A percentile compares a stretch with the other conserved stretches of the same genome.
Evolutionary conservation across 2,113 vertebrate species (phyloP).

Genomic region (Pogona vitticeps): DNA sequence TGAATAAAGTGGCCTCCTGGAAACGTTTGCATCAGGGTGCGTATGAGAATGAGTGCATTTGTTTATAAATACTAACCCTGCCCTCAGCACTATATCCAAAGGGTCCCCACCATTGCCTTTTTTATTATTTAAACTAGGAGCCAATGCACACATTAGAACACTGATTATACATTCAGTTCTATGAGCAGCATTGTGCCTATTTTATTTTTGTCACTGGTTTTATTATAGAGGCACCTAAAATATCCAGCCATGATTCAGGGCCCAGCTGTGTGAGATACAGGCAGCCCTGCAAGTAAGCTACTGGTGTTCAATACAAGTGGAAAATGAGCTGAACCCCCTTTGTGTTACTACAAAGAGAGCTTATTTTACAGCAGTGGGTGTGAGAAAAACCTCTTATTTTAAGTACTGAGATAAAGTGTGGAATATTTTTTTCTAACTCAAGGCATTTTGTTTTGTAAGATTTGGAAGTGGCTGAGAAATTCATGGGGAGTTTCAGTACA

Average conservation of each 20-base stretch:
- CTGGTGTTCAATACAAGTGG: neutral
- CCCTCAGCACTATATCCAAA: neutral
- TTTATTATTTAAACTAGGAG: no score
- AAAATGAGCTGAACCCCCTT: constrained; percentile 32
- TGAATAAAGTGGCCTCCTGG: neutral
- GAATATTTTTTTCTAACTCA: neutral
- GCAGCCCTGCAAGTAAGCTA: constrained; percentile 3
- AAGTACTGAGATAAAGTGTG: neutral
- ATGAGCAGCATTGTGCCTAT: neutral
- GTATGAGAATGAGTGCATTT: neutral
- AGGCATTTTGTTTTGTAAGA: rapidly evolving
- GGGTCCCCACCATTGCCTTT: neutral
- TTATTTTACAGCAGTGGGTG: neutral
- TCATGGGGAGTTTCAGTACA: neutral
- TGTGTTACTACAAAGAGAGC: constrained; percentile 7
- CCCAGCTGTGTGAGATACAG: neutral
- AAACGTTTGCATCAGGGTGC: neutral
- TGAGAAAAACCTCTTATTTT: neutral
- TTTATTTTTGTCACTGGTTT: constrained; percentile 16
- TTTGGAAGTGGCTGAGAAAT: neutral
- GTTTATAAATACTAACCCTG: neutral
- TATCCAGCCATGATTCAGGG: constrained; percentile 10
- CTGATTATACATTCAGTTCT: neutral
- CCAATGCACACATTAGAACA: neutral
- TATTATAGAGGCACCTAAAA: constrained; percentile 17